phyloP scores from a whole-genome alignment of 1,140 invertebrate genomes.

The Drosophila bocqueti region DNA sequence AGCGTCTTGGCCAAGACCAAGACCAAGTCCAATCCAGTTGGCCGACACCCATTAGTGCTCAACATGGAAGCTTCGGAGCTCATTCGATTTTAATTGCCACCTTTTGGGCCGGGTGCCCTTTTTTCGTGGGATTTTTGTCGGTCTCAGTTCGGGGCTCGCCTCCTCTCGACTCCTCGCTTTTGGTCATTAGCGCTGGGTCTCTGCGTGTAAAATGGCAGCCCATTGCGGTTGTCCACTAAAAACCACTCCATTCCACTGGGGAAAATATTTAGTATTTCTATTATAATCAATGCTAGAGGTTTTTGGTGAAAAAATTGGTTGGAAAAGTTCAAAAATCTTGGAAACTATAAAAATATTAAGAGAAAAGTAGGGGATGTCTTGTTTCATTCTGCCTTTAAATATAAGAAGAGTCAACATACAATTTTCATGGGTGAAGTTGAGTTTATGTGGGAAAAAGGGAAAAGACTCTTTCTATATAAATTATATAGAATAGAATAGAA shows the following conservation, averaged over 20 bases:
- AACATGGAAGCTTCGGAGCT: conserved; percentile 82
- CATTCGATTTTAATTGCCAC: conserved; percentile 83
- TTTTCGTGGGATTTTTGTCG: conserved; percentile 69
- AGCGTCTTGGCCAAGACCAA: conserved; percentile 5
- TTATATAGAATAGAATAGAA: no score
- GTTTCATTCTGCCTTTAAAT: background rate
- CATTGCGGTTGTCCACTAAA: conserved; percentile 48
- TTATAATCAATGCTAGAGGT: background rate
- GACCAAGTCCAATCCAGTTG: conserved; percentile 34
- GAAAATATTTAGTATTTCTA: background rate
- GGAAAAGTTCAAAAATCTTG: background rate
- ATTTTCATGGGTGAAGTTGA: no score
- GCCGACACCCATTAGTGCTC: conserved; percentile 78
- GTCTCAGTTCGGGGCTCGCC: conserved; percentile 45
- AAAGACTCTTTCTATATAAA: no score
- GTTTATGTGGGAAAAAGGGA: no score
- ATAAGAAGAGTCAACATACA: no score
- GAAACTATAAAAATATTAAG: background rate
- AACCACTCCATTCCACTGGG: conserved; percentile 16
- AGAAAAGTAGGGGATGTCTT: background rate
- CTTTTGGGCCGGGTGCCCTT: conserved; percentile 59
- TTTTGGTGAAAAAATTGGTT: background rate
- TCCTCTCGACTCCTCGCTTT: conserved; percentile 31
- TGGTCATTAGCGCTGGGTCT: conserved; percentile 72
- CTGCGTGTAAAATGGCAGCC: conserved; percentile 80